A percentile compares a stretch with the other conserved stretches of the same genome.
phyloP scores from a whole-genome alignment of 2,888 invertebrate genomes.

The Drosophila mettleri region DNA sequence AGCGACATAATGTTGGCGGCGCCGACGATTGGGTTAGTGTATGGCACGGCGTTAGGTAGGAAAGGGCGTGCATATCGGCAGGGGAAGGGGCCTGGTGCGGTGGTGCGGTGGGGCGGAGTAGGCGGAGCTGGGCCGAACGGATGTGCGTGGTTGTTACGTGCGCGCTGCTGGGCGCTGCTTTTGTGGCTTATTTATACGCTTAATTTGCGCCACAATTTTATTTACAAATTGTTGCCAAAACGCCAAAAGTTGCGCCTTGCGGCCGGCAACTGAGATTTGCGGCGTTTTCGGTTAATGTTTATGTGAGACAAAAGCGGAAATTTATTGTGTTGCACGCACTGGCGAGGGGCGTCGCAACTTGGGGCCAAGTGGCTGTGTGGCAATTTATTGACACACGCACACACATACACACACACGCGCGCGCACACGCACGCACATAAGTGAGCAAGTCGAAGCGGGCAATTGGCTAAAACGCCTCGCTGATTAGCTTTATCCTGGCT shows the following conservation, averaged over 20 bases:
- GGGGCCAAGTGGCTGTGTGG: slow-evolving; percentile 38
- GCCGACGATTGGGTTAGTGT: slow-evolving; percentile 45
- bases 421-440: slow-evolving; percentile 16
- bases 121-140: slow-evolving; percentile 42
- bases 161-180: slow-evolving; percentile 39
- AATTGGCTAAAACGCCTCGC: slow-evolving; percentile 58
- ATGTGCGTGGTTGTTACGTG: slow-evolving; percentile 46
- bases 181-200: slow-evolving; percentile 83
- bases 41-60: slow-evolving; percentile 4
- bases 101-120: neutral
- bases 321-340: slow-evolving; percentile 67
- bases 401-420: slow-evolving; percentile 19
- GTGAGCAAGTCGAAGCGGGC: slow-evolving; percentile 30
- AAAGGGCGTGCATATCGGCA: neutral
- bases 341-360: slow-evolving; percentile 4
- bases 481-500: slow-evolving; percentile 57
- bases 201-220: slow-evolving; percentile 83
- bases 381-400: slow-evolving; percentile 63
- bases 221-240: slow-evolving; percentile 82
- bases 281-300: slow-evolving; percentile 74
- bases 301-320: slow-evolving; percentile 72
- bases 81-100: neutral
- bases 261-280: slow-evolving; percentile 70
- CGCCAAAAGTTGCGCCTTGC: slow-evolving; percentile 62
- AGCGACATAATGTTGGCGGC: slow-evolving; percentile 37